Evolutionary conservation across 2,113 vertebrate genomes (phyloP), one percentile per base, ranked within the genome.

Genomic region (Sphaerodactylus townsendi): DNA sequence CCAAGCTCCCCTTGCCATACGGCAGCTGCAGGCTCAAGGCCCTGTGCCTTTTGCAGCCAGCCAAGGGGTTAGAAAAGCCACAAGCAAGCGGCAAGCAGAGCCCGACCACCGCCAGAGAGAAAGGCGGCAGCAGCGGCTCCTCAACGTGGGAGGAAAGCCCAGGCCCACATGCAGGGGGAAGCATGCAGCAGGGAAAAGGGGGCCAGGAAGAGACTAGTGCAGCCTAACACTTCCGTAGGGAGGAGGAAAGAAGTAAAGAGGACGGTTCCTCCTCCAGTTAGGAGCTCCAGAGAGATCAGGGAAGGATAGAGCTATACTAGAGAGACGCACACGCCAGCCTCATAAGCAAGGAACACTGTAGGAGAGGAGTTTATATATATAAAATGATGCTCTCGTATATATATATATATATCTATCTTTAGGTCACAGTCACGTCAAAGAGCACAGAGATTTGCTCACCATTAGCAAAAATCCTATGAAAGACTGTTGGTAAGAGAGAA

Each of bases 401-500:
- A 91, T 82, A 88, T 89, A 91, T 82, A 91, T 83, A 91, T 46
- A 88, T 10, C 88, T 72, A 77, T 78, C n/a, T 35, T 25, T 85
- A 91, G 90, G 87, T 85, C 3, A 89, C 86, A 93, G 91, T 83
- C 93, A 95, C 93, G 82, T 85, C 93, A 95, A 94, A 95, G 92
- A 94, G 93, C 79, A 85, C 90, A 94, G 92, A 92, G 91, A 91
- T 93, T 89, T 93, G 96, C 96, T 97, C 96, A 97, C 96, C 96
- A 97, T 97, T 97, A 97, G 96, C 96, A 97, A 97, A 97, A 95
- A 97, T 97, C 96, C 96, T 97, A 96, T 97, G 96, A 96, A 97
- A 97, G 95, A 97, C 96, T 97, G 96, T 96, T 95, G 96, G 96
- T 86, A 94, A 96, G 94, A 97, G 95, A 72, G 35, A 48, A 44